Evolutionary conservation across 2,888 invertebrate genomes (phyloP).

Genomic region (Petrophora chlorosata): DNA sequence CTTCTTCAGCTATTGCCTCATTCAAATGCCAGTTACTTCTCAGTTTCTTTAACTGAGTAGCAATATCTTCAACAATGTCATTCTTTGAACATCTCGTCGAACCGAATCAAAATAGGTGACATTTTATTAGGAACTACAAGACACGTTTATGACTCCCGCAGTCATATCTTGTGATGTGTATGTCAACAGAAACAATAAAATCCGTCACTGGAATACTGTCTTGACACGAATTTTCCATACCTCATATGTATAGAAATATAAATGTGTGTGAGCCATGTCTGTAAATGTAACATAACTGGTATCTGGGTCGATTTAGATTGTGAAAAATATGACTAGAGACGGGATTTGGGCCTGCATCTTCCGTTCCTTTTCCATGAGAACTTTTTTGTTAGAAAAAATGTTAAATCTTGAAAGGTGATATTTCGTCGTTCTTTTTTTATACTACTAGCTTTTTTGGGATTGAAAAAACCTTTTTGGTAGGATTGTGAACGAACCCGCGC

Average conservation of each 20-base stretch:
- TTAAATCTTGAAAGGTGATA: too few relatives aligned
- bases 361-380: too few relatives aligned
- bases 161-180: conserved; percentile 43
- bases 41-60: background rate
- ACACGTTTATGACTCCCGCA: conserved; percentile 29
- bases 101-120: conserved; percentile 24
- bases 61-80: background rate
- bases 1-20: too few relatives aligned
- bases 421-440: too few relatives aligned
- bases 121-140: conserved; percentile 22
- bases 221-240: conserved; percentile 40
- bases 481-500: too few relatives aligned
- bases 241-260: conserved; percentile 26
- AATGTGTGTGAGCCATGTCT: conserved; percentile 48
- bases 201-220: conserved; percentile 45
- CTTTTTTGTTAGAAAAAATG: too few relatives aligned
- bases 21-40: too few relatives aligned
- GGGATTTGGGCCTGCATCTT: too few relatives aligned
- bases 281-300: background rate
- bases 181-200: conserved; percentile 62
- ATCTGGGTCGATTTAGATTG: too few relatives aligned
- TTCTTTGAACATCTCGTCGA: conserved; percentile 11
- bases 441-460: too few relatives aligned
- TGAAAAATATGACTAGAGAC: too few relatives aligned
- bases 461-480: too few relatives aligned